Base-by-base conservation (phyloP, 2,113 vertebrate species). In the Nyctereutes procyonoides region DNA sequence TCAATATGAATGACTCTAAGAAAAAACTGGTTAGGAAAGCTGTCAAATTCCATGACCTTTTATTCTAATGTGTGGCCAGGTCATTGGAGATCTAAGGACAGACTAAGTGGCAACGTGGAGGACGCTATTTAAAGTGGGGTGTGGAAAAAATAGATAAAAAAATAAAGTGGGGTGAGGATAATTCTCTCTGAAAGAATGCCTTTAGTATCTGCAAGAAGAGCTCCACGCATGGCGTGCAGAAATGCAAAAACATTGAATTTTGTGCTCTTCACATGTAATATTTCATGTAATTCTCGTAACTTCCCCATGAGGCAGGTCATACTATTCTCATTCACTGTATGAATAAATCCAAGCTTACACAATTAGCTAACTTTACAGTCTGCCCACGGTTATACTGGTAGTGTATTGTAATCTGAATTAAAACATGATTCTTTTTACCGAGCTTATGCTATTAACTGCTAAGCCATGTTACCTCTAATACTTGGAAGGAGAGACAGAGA, bases 1-100 rank as follows among this genome's bases (percentile, higher is more conserved):
- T 60, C 51, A 84, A 22, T 65, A 89, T 24, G 30, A 97, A 93
- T 60, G 38, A 79, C 15, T 20, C 48, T 71, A 53, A 82, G 38
- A 53, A 93, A 93, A 96, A 94, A 85, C 13, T 79, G 74, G 43
- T 71, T 63, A 65, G 80, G 26, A 91, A 85, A 96, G 2, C 63
- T 81, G 51, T 95, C 67, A 84, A 16, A 93, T 79, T 80, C 60
- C 83, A 22, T 93, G 56, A 56, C 10, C 24, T 38, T 88, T 63
- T 55, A 32, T 3, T 35, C 43, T 85, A 95, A 88, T 51, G 5
- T 22, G 89, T 51, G 56, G 20, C 3, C 77, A 91, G 62, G 20
- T 77, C 93, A 88, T 94, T 71, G 90, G 48, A 92, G 69, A 77
- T 62, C 8, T 58, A 53, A 58, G 7, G 20, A 80, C 24, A 60